A percentile compares a stretch with the other conserved stretches of the same genome.
Evolutionary conservation across 2,888 invertebrate species (phyloP).

Genomic region (Plebejus anna): DNA sequence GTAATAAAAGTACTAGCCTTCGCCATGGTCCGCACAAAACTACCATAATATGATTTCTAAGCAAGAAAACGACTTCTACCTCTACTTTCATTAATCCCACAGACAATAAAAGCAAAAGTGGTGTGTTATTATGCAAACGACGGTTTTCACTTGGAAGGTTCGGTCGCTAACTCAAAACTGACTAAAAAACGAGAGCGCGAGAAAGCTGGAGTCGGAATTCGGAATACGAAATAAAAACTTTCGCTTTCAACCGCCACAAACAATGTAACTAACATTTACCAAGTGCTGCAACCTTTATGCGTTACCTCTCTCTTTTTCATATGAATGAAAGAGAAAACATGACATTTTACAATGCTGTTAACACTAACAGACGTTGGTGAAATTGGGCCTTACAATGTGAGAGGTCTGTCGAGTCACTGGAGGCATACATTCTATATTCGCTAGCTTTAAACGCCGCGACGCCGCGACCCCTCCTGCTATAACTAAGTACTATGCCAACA

Average conservation of each 20-base stretch:
- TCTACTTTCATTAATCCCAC: background rate
- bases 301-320: too few relatives aligned
- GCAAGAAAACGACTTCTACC: background rate
- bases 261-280: background rate
- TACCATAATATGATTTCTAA: background rate
- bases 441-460: too few relatives aligned
- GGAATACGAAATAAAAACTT: slow-evolving; percentile 47
- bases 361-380: too few relatives aligned
- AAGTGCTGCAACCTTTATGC: background rate
- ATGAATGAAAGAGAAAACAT: too few relatives aligned
- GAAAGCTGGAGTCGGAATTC: slow-evolving; percentile 54
- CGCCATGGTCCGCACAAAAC: background rate
- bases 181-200: slow-evolving; percentile 37
- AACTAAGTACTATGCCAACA: too few relatives aligned
- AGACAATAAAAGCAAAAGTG: background rate
- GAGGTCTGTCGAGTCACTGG: background rate
- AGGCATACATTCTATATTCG: background rate
- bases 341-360: too few relatives aligned
- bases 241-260: slow-evolving; percentile 45
- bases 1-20: background rate
- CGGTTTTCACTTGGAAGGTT: background rate
- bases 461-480: too few relatives aligned
- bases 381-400: background rate
- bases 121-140: background rate
- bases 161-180: slow-evolving; percentile 22